Evolutionary conservation across 2,888 invertebrate genomes (phyloP), one percentile per base, ranked within the genome.

Genomic region (Gisinianus flammeolus): DNA sequence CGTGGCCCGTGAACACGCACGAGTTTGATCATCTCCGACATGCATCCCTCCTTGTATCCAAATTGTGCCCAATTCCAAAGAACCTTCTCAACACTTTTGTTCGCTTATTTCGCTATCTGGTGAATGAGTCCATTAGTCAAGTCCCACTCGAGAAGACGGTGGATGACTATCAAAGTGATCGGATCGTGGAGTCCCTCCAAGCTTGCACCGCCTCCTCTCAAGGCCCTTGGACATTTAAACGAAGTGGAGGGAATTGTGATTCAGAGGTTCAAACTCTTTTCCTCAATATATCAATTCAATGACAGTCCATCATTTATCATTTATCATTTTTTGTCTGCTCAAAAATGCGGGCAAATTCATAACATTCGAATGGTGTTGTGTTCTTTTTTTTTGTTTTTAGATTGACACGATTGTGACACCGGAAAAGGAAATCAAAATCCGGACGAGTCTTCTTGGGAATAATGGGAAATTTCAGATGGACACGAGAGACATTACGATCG

Each of bases 71-170:
- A 3, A 33, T 35, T 12, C 24, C 67, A 0, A 33, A 31, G 33
- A 19, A 68, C n/a, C 16, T 67, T 8, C 22, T 68, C 44, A 68
- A 33, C 2, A 68, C 68, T 24, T 44, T 68, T 22, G 26, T 68
- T 0, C 19, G 68, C 35, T 68, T 68, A 6, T 68, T 68, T 24
- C n/a, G 44, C 0, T 44, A 68, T 2, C 24, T 44, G 2, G 68
- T 68, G n/a, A 68, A 33, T 26, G 68, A 68, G 68, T 68, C 68
- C 12, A 35, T 68, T 10, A 44, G 44, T 12, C 44, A 68, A 22
- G 35, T n/a, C 8, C 68, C 68, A 1, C 28, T 68, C 44, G 68
- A 68, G 44, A 33, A 44, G 44, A 35, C 44, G 1, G 22, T 68
- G 3, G 68, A 68, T 26, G 35, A 68, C 6, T 35, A 44, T 22